phyloP scores from a whole-genome alignment of 2,113 vertebrate genomes.

The Cariama cristata region DNA sequence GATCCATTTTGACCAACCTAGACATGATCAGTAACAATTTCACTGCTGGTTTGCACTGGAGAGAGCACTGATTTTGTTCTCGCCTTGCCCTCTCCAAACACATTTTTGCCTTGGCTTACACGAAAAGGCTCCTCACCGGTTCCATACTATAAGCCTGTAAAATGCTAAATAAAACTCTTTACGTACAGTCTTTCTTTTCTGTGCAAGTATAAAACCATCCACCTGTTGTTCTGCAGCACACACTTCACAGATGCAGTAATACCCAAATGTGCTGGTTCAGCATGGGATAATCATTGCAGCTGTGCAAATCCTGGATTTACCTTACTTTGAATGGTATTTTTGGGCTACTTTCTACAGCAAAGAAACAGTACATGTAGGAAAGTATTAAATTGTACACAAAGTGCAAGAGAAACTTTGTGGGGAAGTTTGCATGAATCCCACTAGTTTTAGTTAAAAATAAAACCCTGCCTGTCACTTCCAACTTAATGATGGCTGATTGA shows the following conservation, averaged over 20 bases:
- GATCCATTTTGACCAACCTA: not conserved
- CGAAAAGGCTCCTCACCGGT: not conserved
- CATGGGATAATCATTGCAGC: not conserved
- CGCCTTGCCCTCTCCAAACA: not conserved
- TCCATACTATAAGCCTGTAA: not conserved
- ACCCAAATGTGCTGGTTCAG: not conserved
- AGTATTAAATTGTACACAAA: not conserved
- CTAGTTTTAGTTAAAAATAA: slow-evolving; percentile 46
- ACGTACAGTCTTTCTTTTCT: not conserved
- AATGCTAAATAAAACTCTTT: not conserved
- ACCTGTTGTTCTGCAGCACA: not conserved
- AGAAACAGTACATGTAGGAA: not conserved
- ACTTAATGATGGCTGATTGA: slow-evolving; percentile 5
- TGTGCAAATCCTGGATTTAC: not conserved
- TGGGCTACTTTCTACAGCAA: not conserved
- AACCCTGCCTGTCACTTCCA: not conserved
- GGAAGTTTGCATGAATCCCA: not conserved
- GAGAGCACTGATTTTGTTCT: not conserved
- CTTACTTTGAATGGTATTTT: not conserved
- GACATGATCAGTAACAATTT: not conserved
- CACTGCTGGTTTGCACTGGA: not conserved
- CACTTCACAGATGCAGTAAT: not conserved
- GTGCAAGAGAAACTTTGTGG: not conserved
- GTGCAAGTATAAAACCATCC: not conserved
- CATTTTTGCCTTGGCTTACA: not conserved